Conservation (phyloP, 2,113 vertebrate species). For the Urocynchramus pylzowi region DNA sequence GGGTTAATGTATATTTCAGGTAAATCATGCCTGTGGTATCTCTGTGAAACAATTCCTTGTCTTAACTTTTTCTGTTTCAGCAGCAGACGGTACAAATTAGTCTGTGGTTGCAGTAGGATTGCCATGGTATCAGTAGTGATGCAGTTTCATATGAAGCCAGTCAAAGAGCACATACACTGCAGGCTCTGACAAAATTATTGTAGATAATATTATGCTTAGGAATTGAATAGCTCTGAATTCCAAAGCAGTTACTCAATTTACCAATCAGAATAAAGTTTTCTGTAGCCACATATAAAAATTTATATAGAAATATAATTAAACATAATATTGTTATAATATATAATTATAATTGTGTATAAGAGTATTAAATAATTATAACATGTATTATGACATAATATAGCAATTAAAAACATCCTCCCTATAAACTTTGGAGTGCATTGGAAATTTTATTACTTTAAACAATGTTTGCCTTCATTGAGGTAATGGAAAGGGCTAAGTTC, state of each 20-base stretch:
- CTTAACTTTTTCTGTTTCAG: neutral
- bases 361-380: neutral
- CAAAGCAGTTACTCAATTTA: neutral
- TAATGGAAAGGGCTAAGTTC: neutral
- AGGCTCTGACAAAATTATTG: neutral
- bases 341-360: neutral
- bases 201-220: neutral
- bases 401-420: neutral
- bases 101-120: neutral
- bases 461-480: neutral
- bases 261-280: neutral
- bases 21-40: conserved; percentile 26
- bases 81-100: neutral
- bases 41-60: neutral
- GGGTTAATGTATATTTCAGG: conserved; percentile 98
- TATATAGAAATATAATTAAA: neutral
- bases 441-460: neutral
- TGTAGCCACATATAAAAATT: neutral
- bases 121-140: neutral
- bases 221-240: neutral
- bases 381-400: neutral
- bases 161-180: neutral
- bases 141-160: neutral
- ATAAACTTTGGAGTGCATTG: neutral
- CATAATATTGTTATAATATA: neutral